Evolutionary conservation across 2,888 invertebrate genomes (phyloP).

Genomic region (Tetragonula carbonaria): DNA sequence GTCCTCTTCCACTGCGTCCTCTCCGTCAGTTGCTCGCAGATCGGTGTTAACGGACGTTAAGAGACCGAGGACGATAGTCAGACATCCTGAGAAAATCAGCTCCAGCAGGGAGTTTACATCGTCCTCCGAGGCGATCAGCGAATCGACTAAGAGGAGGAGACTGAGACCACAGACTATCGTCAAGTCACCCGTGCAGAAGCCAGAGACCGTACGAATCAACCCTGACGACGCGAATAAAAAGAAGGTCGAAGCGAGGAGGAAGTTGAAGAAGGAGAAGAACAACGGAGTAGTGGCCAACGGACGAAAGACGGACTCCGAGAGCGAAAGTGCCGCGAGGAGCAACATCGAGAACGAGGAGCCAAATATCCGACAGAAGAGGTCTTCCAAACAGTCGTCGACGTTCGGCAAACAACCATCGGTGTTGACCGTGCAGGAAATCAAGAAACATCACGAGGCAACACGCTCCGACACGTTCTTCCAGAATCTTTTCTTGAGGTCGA

Average conservation of each 20-base stretch:
- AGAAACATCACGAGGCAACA: constrained; percentile 86
- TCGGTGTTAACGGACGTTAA: constrained; percentile 19
- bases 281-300: constrained; percentile 3
- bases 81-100: constrained; percentile 74
- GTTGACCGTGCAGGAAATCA: constrained; percentile 84
- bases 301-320: constrained; percentile 42
- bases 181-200: constrained; percentile 69
- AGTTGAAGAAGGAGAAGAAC: constrained; percentile 38
- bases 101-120: constrained; percentile 61
- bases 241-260: constrained; percentile 64
- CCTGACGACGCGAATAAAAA: constrained; percentile 61
- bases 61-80: constrained; percentile 58
- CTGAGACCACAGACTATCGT: constrained; percentile 81
- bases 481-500: constrained; percentile 88
- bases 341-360: constrained; percentile 66
- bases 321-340: constrained; percentile 61
- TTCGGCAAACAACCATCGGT: not conserved
- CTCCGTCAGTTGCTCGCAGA: not conserved
- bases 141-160: constrained; percentile 73
- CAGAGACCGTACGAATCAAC: constrained; percentile 68
- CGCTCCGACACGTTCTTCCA: constrained; percentile 89
- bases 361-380: not conserved
- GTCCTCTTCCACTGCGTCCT: constrained; percentile 14
- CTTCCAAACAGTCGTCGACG: not conserved
- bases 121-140: constrained; percentile 56